Conservation (phyloP, 2,888 invertebrate genomes). For the Tanypteryx hageni region DNA sequence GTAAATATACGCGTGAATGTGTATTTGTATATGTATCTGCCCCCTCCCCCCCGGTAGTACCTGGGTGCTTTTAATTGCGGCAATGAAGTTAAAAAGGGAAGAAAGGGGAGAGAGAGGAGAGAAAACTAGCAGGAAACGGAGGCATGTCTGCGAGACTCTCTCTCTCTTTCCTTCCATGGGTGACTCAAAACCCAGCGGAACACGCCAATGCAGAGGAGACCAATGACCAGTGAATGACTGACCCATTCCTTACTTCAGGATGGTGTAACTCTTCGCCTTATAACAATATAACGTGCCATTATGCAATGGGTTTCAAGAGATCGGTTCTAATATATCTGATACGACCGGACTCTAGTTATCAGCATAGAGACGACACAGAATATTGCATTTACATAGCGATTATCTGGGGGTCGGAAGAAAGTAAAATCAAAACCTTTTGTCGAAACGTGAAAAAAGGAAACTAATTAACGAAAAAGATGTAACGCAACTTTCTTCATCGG, state of each 20-base stretch:
- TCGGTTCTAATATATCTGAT: too few species aligned
- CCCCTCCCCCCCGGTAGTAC: not conserved
- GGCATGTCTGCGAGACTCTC: not conserved
- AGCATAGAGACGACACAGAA: too few species aligned
- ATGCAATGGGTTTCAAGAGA: too few species aligned
- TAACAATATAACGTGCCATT: too few species aligned
- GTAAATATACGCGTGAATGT: not conserved
- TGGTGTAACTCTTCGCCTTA: not conserved
- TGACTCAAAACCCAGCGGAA: slow-evolving; percentile 21
- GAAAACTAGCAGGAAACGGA: not conserved
- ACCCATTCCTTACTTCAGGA: not conserved
- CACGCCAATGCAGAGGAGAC: not conserved
- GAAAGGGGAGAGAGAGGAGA: not conserved
- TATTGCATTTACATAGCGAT: too few species aligned
- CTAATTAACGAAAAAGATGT: too few species aligned
- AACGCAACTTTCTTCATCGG: too few species aligned
- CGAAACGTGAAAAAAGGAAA: too few species aligned
- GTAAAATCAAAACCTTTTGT: too few species aligned
- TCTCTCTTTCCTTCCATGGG: not conserved
- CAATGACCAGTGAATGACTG: slow-evolving; percentile 20
- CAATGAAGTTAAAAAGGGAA: not conserved
- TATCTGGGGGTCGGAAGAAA: too few species aligned
- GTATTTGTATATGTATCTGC: not conserved
- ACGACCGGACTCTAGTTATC: too few species aligned
- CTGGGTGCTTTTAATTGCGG: not conserved